Percentiles rank a stretch among this genome's conserved stretches.
Conservation (phyloP, 2,797 vertebrate genomes). For the Varecia variegata region DNA sequence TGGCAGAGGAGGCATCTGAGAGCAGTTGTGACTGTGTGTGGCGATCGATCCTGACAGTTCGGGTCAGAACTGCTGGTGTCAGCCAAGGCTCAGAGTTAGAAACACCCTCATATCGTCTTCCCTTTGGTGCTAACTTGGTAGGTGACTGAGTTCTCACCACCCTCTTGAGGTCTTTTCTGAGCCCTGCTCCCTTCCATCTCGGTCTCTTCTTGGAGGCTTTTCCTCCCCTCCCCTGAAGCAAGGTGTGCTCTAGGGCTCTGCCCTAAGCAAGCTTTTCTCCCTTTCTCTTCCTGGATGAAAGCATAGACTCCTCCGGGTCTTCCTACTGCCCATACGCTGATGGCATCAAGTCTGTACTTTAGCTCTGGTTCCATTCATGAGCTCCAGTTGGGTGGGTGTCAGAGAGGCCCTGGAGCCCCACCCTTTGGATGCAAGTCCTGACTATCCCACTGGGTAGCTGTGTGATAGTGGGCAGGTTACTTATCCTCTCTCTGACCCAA, state of each 20-base stretch:
- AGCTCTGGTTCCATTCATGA: background rate
- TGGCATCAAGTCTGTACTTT: background rate
- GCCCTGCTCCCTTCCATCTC: background rate
- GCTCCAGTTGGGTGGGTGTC: background rate
- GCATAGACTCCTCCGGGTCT: background rate
- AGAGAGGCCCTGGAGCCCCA: background rate
- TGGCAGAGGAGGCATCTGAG: background rate
- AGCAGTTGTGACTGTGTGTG: background rate
- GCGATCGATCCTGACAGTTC: background rate
- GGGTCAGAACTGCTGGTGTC: too few relatives aligned
- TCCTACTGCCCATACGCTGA: background rate
- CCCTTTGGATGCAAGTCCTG: background rate
- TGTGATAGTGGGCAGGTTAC: background rate
- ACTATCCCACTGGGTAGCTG: background rate
- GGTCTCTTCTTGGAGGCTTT: background rate
- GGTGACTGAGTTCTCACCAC: background rate
- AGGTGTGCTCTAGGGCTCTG: too few relatives aligned
- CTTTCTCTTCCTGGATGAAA: background rate
- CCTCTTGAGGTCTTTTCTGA: background rate
- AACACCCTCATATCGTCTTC: background rate
- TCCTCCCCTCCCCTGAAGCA: rapidly evolving
- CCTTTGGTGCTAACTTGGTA: background rate
- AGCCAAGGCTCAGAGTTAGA: background rate
- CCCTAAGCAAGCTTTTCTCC: background rate
- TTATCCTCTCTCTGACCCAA: background rate